A percentile compares a stretch with the other conserved stretches of the same genome.
phyloP scores from a whole-genome alignment of 1,140 invertebrate species.

The Acromyrmex heyeri region DNA sequence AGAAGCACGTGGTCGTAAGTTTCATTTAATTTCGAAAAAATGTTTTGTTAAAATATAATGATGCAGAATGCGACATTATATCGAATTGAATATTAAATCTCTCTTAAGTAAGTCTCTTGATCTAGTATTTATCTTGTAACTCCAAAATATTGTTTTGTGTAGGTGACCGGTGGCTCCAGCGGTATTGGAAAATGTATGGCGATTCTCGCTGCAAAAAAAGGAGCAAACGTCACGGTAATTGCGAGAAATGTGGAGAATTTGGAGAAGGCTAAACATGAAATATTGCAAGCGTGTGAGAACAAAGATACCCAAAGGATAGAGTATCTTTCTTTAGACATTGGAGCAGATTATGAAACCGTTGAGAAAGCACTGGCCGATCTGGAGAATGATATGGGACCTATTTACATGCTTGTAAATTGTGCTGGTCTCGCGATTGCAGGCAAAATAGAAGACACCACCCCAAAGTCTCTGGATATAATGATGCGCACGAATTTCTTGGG shows the following conservation, averaged over 20 bases:
- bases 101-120: neutral
- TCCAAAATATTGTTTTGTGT: neutral
- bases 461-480: constrained; percentile 90
- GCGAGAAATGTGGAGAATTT: constrained; percentile 93
- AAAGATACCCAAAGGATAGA: constrained; percentile 89
- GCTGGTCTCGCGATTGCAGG: constrained; percentile 94
- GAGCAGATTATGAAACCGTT: constrained; percentile 89
- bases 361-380: constrained; percentile 88
- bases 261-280: constrained; percentile 86
- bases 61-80: neutral
- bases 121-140: no score
- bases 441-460: constrained; percentile 93
- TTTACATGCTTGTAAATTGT: constrained; percentile 97
- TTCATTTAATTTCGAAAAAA: constrained; percentile 10
- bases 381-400: constrained; percentile 90
- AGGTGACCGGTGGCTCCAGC: constrained; percentile 97
- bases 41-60: neutral
- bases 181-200: constrained; percentile 97
- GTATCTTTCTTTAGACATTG: constrained; percentile 91
- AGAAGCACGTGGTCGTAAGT: constrained; percentile 81
- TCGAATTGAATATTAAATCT: neutral
- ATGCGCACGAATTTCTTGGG: constrained; percentile 92
- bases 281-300: constrained; percentile 74
- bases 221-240: constrained; percentile 96
- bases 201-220: constrained; percentile 91